Percentiles rank a stretch among this genome's conserved stretches.
Conservation (phyloP, 1,140 invertebrate genomes). For the Monochamus saltuarius region DNA sequence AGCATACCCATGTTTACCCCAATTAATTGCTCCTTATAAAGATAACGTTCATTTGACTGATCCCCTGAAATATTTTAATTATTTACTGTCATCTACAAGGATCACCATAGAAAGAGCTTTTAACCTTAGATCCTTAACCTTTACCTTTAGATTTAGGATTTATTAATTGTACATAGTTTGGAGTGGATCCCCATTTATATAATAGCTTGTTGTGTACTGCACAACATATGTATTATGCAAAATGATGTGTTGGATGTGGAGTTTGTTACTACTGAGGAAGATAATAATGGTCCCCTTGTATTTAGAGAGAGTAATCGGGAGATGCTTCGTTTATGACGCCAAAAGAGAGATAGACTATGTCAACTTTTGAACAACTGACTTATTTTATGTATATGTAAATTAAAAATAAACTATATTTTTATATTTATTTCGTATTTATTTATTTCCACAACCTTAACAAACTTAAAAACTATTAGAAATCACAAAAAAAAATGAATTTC, state of each 20-base stretch:
- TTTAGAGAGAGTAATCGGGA: neutral
- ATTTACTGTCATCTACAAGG: neutral
- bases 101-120: neutral
- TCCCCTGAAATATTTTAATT: slow-evolving; percentile 12
- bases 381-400: too few relatives aligned
- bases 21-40: slow-evolving; percentile 3
- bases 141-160: neutral
- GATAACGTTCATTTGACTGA: slow-evolving; percentile 13
- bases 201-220: neutral
- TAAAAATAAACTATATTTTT: too few relatives aligned
- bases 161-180: too few relatives aligned
- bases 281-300: too few relatives aligned
- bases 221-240: neutral
- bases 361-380: too few relatives aligned
- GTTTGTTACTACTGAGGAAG: neutral
- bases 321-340: neutral
- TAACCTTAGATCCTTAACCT: too few relatives aligned
- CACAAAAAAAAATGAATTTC: neutral
- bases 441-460: too few relatives aligned
- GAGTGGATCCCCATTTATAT: too few relatives aligned
- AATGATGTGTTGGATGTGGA: neutral
- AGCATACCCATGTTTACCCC: slow-evolving; percentile 1
- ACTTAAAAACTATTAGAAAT: neutral
- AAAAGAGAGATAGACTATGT: too few relatives aligned
- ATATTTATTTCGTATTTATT: too few relatives aligned